Evolutionary conservation across 2,797 vertebrate genomes (phyloP).

Genomic region (Acanthurus tractus): DNA sequence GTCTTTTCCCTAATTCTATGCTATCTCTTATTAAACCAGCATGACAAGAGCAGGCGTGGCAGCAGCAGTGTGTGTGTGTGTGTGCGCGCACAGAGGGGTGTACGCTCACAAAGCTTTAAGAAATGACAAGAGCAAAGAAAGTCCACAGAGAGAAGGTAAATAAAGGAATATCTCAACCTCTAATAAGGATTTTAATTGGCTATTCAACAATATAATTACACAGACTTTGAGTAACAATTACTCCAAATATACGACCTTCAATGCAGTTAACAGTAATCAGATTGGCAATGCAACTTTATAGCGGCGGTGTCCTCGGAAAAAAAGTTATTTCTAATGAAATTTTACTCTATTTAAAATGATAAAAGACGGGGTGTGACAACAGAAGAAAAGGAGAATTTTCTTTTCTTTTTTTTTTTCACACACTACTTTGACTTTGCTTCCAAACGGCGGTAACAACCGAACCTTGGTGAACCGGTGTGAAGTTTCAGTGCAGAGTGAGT

Average conservation of each 20-base stretch:
- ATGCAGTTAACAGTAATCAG: conserved; percentile 70
- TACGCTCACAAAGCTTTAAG: conserved; percentile 48
- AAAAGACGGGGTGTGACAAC: conserved; percentile 36
- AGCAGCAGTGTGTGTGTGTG: conserved; percentile 1
- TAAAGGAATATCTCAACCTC: conserved; percentile 80
- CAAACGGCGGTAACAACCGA: not conserved
- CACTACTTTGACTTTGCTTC: conserved; percentile 33
- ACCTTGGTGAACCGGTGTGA: not conserved
- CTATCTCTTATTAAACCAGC: conserved; percentile 82
- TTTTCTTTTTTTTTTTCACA: not conserved
- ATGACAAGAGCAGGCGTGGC: conserved; percentile 60
- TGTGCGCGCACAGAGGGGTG: conserved; percentile 11
- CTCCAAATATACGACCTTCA: conserved; percentile 82
- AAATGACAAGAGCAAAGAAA: conserved; percentile 63
- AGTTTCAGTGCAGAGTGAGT: not conserved
- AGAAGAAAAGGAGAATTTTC: not conserved
- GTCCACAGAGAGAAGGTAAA: conserved; percentile 76
- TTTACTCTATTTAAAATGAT: conserved; percentile 55
- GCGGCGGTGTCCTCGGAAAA: conserved; percentile 54
- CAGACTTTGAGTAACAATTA: conserved; percentile 79
- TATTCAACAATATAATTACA: conserved; percentile 83
- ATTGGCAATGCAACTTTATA: conserved; percentile 68
- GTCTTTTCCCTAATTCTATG: conserved; percentile 77
- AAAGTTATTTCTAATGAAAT: conserved; percentile 66
- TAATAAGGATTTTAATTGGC: conserved; percentile 82